phyloP scores from a whole-genome alignment of 2,797 vertebrate genomes.

The Alca torda region DNA sequence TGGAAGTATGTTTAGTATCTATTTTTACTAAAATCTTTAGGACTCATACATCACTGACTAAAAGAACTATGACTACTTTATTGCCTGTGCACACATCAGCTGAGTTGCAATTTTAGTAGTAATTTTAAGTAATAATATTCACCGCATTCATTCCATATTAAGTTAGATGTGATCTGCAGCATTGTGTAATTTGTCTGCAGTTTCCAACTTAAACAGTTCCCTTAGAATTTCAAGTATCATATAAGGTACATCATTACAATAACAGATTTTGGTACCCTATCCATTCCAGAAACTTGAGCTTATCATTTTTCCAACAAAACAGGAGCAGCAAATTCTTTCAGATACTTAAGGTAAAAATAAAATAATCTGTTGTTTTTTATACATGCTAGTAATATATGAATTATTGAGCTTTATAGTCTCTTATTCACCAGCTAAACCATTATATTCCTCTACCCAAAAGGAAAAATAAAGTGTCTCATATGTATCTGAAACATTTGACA shows the following conservation, averaged over 20 bases:
- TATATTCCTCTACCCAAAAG: not conserved
- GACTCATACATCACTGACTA: not conserved
- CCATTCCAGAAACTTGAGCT: not conserved
- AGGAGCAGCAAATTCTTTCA: not conserved
- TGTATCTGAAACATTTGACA: not conserved
- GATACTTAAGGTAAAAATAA: not conserved
- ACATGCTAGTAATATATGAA: not conserved
- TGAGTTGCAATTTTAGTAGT: not conserved
- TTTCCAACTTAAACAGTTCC: not conserved
- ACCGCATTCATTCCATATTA: not conserved
- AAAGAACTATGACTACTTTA: not conserved
- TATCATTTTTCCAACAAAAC: not conserved
- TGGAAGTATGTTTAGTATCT: not conserved
- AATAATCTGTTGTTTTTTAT: not conserved
- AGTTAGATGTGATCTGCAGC: not conserved
- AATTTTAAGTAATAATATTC: not conserved
- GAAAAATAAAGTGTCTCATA: not conserved
- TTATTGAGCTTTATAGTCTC: not conserved
- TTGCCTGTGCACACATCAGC: not conserved
- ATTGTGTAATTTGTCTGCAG: not conserved
- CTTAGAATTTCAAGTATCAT: not conserved
- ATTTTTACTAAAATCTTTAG: not conserved
- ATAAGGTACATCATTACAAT: not conserved
- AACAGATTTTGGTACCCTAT: not conserved
- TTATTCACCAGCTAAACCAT: not conserved